Base-by-base conservation (phyloP, 37 sponge, comb jelly and placozoan species). In the Spongia lamella region DNA sequence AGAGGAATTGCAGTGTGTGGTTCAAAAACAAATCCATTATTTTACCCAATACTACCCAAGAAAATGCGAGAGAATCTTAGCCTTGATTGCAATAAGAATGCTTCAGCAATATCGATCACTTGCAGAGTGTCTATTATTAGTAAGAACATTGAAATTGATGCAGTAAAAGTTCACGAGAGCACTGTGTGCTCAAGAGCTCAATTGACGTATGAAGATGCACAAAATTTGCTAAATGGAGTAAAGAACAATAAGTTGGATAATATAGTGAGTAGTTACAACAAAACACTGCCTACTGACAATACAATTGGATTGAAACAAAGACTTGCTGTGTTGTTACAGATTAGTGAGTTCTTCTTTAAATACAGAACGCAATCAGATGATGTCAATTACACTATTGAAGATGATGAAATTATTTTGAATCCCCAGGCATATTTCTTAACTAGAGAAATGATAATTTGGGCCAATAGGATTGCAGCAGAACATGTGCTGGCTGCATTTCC, bases 371-470 rank as follows among this genome's bases (percentile, higher is more conserved):
- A 43, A 43, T 43, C 47, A 13, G 47, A 43, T 43, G 47, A 43
- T 9, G 9, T 43, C 7, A 9, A 43, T 38, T 51, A 64, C n/a
- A 3, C 61, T 43, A 30, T 25, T 56, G 85, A 77, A 15, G 61
- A 37, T 15, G 66, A 30, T 34, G 73, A 80, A 11, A 36, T 17
- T 6, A 3, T 16, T 15, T 70, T 53, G 7, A 78, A 64, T 33
- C 73, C 73, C 66, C 79, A 82, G 33, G 40, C 87, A 33, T 75
- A 82, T 33, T 16, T 76, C 29, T 11, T 90, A 49, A 65, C 85
- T 6, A 83, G 85, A 22, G 83, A 86, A 52, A 32, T 90, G 29
- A 90, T 90, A 87, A 85, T 90, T 34, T 90, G 83, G 83, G 86
- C 87, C 9, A 85, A 85, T 43, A 26, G 24, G 21, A 49, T 13